Percentiles rank a stretch among this genome's conserved stretches.
Conservation (phyloP, 2,797 vertebrate species). For the Microctenopoma lineatum region DNA sequence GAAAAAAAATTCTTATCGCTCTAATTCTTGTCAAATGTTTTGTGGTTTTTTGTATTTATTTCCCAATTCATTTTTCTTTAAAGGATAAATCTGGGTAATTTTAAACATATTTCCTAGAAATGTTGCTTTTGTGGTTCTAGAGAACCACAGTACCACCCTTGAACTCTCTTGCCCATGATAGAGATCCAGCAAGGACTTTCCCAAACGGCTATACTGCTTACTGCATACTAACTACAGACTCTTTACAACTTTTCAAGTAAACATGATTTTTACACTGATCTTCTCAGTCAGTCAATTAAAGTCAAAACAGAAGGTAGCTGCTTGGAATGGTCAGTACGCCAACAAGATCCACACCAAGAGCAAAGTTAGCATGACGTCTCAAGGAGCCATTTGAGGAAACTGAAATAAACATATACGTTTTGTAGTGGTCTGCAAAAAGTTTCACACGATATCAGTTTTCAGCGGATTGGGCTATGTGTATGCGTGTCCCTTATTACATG, state of each 20-base stretch:
- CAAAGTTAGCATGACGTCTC: background rate
- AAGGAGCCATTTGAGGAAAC: background rate
- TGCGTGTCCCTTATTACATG: conserved; percentile 53
- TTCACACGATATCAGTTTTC: conserved; percentile 82
- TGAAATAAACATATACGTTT: too few relatives aligned
- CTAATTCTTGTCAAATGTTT: conserved; percentile 28
- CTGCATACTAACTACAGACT: too few relatives aligned
- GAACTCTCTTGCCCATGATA: too few relatives aligned
- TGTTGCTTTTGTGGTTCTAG: background rate
- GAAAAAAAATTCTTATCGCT: conserved; percentile 57
- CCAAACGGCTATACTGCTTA: background rate
- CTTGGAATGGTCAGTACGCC: background rate
- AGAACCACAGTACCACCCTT: background rate
- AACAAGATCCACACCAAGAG: background rate
- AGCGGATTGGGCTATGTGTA: conserved; percentile 49
- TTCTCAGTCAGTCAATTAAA: background rate
- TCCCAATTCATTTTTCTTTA: conserved; percentile 54
- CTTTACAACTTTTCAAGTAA: background rate
- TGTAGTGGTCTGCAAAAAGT: conserved; percentile 51
- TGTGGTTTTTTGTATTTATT: conserved; percentile 17
- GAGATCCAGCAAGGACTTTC: background rate
- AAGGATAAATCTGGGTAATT: background rate
- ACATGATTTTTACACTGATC: background rate
- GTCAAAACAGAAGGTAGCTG: background rate
- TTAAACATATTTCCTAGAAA: background rate